Conservation (phyloP, 2,113 vertebrate species). For the Brachypodius melanocephalos region DNA sequence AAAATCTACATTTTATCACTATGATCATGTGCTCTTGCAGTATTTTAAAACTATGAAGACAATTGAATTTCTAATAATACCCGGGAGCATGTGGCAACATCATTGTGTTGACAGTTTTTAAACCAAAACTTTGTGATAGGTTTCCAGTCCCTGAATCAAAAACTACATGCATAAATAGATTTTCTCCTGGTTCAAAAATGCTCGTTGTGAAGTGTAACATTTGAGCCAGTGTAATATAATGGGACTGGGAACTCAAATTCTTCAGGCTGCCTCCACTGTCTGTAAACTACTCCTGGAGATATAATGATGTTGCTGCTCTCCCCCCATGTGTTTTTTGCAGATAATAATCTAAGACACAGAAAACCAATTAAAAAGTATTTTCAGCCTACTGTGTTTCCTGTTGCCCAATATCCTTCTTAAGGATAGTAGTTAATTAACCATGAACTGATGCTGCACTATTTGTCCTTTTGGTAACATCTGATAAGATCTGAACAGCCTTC, state of each 20-base stretch:
- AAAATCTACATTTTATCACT: background rate
- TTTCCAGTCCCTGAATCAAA: background rate
- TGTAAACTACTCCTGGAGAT: background rate
- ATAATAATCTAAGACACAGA: background rate
- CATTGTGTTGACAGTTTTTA: background rate
- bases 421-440: background rate
- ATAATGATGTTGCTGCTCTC: background rate
- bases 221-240: background rate
- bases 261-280: background rate
- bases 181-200: background rate
- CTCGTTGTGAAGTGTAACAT: background rate
- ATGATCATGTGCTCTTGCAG: background rate
- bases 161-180: background rate
- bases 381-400: background rate
- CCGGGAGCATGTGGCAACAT: background rate
- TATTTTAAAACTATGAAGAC: background rate
- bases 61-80: background rate
- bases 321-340: background rate
- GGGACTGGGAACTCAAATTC: background rate
- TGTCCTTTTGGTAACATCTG: background rate
- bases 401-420: background rate
- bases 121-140: background rate
- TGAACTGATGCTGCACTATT: background rate
- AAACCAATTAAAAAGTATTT: background rate
- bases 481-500: background rate